These are phyloP conservation scores for Nephrotoma appendiculata DNA, from an alignment of 2,888 invertebrate species.

Conservation along the genomic window DNA sequence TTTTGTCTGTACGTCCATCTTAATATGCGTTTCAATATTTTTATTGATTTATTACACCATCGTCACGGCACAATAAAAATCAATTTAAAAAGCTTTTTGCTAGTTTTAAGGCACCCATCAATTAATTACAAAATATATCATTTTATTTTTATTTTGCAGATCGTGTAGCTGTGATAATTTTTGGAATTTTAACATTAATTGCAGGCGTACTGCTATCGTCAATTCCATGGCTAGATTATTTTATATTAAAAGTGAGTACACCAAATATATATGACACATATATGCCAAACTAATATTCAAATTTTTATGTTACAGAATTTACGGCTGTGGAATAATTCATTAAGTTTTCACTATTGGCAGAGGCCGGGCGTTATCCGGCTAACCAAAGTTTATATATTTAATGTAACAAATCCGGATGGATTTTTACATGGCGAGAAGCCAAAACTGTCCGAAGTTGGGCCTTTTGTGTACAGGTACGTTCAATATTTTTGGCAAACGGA, in stretches of 20 bases:
- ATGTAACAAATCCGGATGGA: slow-evolving; percentile 72
- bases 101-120: too few relatives aligned
- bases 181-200: slow-evolving; percentile 67
- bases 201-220: slow-evolving; percentile 68
- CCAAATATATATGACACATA: neutral
- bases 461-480: slow-evolving; percentile 70
- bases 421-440: slow-evolving; percentile 69
- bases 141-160: slow-evolving; percentile 45
- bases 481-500: neutral
- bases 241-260: slow-evolving; percentile 60
- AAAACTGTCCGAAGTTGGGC: slow-evolving; percentile 66
- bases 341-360: slow-evolving; percentile 82
- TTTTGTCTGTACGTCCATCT: too few relatives aligned
- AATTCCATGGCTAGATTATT: slow-evolving; percentile 77
- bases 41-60: too few relatives aligned
- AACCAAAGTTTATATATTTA: slow-evolving; percentile 79
- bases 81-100: too few relatives aligned
- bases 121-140: neutral
- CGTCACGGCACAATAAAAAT: too few relatives aligned
- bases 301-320: slow-evolving; percentile 48
- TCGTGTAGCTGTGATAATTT: slow-evolving; percentile 61
- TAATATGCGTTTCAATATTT: too few relatives aligned
- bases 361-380: slow-evolving; percentile 68
- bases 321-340: slow-evolving; percentile 66
- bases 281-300: neutral